Evolutionary conservation across 2,797 vertebrate species (phyloP).

Genomic region (Chloroceryle amazona): DNA sequence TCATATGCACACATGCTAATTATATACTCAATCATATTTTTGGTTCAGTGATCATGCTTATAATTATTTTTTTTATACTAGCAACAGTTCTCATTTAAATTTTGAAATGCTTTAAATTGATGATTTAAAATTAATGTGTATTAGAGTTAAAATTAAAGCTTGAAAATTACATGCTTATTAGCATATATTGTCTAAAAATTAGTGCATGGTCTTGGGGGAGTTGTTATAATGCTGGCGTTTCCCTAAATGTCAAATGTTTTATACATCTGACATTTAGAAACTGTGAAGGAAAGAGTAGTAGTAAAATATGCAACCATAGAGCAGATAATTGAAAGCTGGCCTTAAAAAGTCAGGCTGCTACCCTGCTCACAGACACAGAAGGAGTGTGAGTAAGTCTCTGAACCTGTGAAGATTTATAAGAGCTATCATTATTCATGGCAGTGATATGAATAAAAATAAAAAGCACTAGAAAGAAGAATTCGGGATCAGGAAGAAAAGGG

Average conservation of each 20-base stretch:
- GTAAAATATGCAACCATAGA: not conserved
- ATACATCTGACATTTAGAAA: constrained; percentile 46
- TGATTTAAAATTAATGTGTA: constrained; percentile 2
- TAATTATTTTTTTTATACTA: not conserved
- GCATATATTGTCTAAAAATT: constrained; percentile 2
- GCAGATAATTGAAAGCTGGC: constrained; percentile 39
- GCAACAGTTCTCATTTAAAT: not conserved
- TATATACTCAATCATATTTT: not conserved
- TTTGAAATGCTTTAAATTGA: not conserved
- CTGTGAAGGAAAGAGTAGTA: not conserved
- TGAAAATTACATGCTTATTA: constrained; percentile 5
- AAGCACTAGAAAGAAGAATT: not conserved
- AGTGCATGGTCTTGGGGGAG: not conserved
- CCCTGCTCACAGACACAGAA: not conserved
- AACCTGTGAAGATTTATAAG: constrained; percentile 28
- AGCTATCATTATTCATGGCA: not conserved
- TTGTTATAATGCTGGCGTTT: not conserved
- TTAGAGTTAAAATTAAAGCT: not conserved
- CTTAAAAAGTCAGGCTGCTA: constrained; percentile 4
- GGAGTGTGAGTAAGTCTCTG: constrained; percentile 23
- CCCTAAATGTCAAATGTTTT: constrained; percentile 34
- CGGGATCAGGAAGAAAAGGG: not conserved
- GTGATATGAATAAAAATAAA: not conserved
- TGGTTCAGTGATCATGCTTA: not conserved
- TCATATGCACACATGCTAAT: constrained; percentile 12